Conservation (phyloP, 2,888 invertebrate genomes). For the Apamea sordens region DNA sequence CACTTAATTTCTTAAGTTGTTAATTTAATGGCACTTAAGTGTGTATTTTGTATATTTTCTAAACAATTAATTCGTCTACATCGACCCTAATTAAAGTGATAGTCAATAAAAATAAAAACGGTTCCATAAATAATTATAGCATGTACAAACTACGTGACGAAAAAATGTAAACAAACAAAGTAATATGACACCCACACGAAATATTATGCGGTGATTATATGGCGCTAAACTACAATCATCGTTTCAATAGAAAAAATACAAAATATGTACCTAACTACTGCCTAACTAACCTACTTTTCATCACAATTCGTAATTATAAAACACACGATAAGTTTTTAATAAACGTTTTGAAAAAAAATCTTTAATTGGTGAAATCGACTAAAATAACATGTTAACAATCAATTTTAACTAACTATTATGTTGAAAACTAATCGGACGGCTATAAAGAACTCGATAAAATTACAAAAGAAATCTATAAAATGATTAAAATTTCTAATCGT, state of each 20-base stretch:
- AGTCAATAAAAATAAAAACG: constrained; percentile 45
- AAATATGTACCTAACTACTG: constrained; percentile 51
- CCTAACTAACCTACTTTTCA: constrained; percentile 69
- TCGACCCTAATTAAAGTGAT: constrained; percentile 45
- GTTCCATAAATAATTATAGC: constrained; percentile 57
- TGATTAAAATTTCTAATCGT: constrained; percentile 88
- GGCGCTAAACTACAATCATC: constrained; percentile 58
- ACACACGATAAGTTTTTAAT: constrained; percentile 70
- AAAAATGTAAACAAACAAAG: constrained; percentile 52
- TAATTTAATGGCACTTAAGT: constrained; percentile 44
- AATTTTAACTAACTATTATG: constrained; percentile 86
- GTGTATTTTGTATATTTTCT: constrained; percentile 49
- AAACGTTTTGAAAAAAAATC: constrained; percentile 63
- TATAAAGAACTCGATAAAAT: constrained; percentile 87
- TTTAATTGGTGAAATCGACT: constrained; percentile 85
- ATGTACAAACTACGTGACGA: constrained; percentile 32
- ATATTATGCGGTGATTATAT: constrained; percentile 62
- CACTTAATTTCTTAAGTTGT: constrained; percentile 44
- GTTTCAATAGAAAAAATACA: constrained; percentile 42
- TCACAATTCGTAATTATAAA: constrained; percentile 72
- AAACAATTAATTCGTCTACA: constrained; percentile 43
- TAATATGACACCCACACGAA: constrained; percentile 54
- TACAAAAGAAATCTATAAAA: constrained; percentile 90
- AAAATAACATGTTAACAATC: constrained; percentile 87
- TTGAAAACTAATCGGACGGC: constrained; percentile 84